These are phyloP conservation scores for Sebastes flavidus DNA, from an alignment of 2,797 vertebrate genomes.

Conservation along the genomic window DNA sequence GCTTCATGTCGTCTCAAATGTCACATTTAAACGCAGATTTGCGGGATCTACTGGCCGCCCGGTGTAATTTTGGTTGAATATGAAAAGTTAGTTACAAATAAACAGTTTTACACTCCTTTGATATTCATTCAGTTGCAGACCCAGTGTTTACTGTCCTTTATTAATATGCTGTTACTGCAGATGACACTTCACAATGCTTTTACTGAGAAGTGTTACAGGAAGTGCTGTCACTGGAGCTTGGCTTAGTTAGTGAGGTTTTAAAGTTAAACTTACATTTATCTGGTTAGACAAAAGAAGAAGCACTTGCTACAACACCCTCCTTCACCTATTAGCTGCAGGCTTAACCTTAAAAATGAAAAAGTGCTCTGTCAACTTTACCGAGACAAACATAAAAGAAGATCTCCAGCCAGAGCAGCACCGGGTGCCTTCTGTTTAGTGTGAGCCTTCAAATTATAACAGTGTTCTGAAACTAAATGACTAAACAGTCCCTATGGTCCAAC, in stretches of 20 bases:
- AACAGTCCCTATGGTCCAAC: not conserved
- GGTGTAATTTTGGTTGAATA: not conserved
- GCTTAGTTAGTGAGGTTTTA: not conserved
- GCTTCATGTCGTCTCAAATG: not conserved
- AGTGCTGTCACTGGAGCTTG: not conserved
- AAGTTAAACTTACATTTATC: not conserved
- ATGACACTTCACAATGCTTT: not conserved
- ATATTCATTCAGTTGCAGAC: not conserved
- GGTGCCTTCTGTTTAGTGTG: constrained; percentile 46
- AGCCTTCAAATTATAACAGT: constrained; percentile 39
- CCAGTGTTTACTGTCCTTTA: not conserved
- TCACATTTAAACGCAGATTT: not conserved
- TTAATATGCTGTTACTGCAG: too few species aligned
- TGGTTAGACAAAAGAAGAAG: not conserved
- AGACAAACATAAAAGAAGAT: constrained; percentile 41
- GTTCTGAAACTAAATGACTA: constrained; percentile 18
- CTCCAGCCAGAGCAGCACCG: constrained; percentile 26
- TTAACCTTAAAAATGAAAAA: constrained; percentile 29
- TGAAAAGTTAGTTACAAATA: not conserved
- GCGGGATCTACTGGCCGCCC: not conserved
- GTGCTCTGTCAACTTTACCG: constrained; percentile 9
- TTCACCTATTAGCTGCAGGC: not conserved
- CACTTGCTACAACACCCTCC: not conserved
- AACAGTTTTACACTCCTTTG: not conserved
- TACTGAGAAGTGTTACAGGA: not conserved